Evolutionary conservation across 1,140 invertebrate genomes (phyloP), one percentile per base, ranked within the genome.

Genomic region (Caerostris extrusa): DNA sequence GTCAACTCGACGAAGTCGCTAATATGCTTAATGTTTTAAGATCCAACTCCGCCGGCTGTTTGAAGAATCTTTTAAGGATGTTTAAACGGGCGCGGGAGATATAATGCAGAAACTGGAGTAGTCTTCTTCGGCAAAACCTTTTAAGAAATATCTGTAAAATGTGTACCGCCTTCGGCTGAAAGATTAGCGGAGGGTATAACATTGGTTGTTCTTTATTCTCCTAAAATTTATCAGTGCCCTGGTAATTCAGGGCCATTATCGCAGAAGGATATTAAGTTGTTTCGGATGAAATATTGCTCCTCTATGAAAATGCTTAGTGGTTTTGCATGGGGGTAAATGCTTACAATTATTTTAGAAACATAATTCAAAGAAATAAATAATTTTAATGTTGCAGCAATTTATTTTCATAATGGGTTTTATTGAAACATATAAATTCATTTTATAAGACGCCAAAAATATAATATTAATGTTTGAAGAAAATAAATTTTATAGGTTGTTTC

Each of bases 11-110:
- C 56, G 8, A 58, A 83, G 82, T 83, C 57, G 55, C 19, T 83
- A 83, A 83, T 83, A 83, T n/a, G 56, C 82, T 83, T 83, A 83
- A 83, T 83, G 82, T 55, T 83, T 83, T 83, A 83, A 83, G 82
- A 57, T 83, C 7, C n/a, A 58, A n/a, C 82, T 8, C 82, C 82
- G n/a, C 55, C 3, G 55, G 82, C 82, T 83, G 12, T 83, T 83
- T 83, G 82, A n/a, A 58, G 82, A 83, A 83, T 57, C 82, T 83
- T 83, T 56, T 58, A 57, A 83, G 34, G 82, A 56, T 77, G 34
- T 83, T 58, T 83, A 58, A 58, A 83, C 57, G 82, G 53, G 14
- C 57, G 56, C 19, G 34, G 34, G 82, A 83, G 55, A 83, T 56
- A 83, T 57, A 83, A 83, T 83, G 82, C 53, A 58, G 8, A 7